Evolutionary conservation across 2,888 invertebrate species (phyloP), one percentile per base, ranked within the genome.

Genomic region (Cremastinae sp.): DNA sequence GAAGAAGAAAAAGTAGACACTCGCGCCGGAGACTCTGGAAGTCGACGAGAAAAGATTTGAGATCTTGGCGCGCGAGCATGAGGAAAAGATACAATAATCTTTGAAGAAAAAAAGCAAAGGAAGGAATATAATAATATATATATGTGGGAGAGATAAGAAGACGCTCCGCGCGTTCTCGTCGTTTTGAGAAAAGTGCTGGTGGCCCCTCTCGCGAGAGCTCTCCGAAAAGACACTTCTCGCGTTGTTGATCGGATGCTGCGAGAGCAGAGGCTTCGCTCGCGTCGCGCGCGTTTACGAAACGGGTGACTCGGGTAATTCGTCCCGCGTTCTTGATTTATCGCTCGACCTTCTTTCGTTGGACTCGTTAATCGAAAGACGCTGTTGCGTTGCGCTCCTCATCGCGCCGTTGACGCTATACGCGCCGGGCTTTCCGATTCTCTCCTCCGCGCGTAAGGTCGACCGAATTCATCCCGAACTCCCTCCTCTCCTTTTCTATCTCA

Each of bases 291-390:
- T 77, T 77, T 77, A 74, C 77, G 73, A 77, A 77, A 77, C 73
- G 77, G 73, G 65, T 74, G 77, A 77, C 77, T 77, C 77, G 73
- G 70, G 77, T 77, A 77, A 77, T 77, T 77, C 77, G 73, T 77
- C 73, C 77, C 77, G 73, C 77, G 66, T 53, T 58, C 77, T 77
- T 77, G 77, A 77, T 77, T 77, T 77, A 77, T 77, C 77, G 77
- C 73, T 77, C 77, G 77, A 77, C 77, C 77, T 74, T 77, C 77
- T 77, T 77, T 77, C 73, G 77, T 64, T 77, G 77, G 77, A 77
- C 77, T 77, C 77, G 77, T 77, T 77, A 77, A 77, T 77, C 77
- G 77, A 77, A 70, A 77, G 65, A 77, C 73, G 70, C 69, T 77
- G 77, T 77, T 51, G 47, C 70, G 72, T 66, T 61, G 62, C 66